Conservation (phyloP, 2,888 invertebrate species). For the Acleris cristana region DNA sequence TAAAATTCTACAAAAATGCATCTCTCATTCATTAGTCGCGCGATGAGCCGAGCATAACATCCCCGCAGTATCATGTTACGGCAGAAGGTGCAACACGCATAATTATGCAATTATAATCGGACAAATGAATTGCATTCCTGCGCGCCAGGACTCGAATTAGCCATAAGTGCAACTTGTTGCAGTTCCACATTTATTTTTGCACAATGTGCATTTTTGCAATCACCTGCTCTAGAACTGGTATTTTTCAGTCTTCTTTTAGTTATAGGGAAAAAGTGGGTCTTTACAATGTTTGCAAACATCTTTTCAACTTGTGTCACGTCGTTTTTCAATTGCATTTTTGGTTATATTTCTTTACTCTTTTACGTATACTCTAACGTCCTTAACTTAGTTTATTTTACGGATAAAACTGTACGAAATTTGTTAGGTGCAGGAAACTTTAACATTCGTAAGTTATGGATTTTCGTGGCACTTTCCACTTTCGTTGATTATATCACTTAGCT, state of each 20-base stretch:
- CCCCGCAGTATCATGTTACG: slow-evolving; percentile 16
- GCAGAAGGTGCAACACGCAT: slow-evolving; percentile 24
- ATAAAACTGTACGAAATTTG: no score
- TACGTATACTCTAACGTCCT: no score
- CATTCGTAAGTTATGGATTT: no score
- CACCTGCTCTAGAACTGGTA: slow-evolving; percentile 20
- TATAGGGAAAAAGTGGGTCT: no score
- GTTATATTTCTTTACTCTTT: background rate
- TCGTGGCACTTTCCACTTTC: no score
- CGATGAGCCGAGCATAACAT: background rate
- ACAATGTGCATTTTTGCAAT: background rate
- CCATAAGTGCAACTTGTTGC: slow-evolving; percentile 10
- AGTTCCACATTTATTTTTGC: slow-evolving; percentile 1
- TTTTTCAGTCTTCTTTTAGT: background rate
- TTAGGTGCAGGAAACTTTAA: no score
- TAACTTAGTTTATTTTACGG: no score
- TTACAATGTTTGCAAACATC: slow-evolving; percentile 30
- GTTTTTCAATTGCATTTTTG: background rate
- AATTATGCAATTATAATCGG: slow-evolving; percentile 25
- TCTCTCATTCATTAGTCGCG: slow-evolving; percentile 6
- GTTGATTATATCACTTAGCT: no score
- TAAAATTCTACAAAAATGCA: slow-evolving; percentile 4
- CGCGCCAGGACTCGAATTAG: slow-evolving; percentile 6
- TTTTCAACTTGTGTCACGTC: slow-evolving; percentile 17
- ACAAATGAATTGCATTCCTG: slow-evolving; percentile 32